These are phyloP conservation scores for Aphelocoma californica DNA, from an alignment of 2,797 vertebrate species.

Conservation along the genomic window DNA sequence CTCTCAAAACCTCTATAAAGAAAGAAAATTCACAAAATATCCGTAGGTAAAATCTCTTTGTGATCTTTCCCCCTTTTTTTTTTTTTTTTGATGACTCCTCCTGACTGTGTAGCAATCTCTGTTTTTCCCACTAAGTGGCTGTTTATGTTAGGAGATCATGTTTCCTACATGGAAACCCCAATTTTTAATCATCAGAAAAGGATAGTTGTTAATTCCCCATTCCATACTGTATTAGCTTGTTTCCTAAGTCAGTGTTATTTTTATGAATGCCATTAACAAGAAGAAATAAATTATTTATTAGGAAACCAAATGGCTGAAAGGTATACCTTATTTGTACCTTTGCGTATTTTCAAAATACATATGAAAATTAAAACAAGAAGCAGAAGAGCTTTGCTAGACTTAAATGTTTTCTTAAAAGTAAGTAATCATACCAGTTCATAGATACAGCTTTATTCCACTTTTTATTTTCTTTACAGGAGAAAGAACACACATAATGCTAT, in stretches of 20 bases:
- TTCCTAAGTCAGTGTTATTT: background rate
- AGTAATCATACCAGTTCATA: background rate
- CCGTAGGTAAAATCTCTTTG: background rate
- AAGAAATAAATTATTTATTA: background rate
- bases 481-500: background rate
- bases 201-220: rapidly evolving
- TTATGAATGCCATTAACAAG: background rate
- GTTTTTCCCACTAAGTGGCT: background rate
- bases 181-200: background rate
- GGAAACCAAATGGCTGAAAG: background rate
- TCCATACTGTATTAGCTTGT: background rate
- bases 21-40: background rate
- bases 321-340: background rate
- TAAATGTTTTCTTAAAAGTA: background rate
- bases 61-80: background rate
- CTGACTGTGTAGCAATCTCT: background rate
- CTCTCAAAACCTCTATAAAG: background rate
- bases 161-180: background rate
- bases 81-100: background rate
- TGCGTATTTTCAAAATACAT: background rate
- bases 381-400: background rate
- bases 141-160: background rate
- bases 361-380: background rate
- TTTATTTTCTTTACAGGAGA: background rate
- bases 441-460: background rate